Percentiles rank a stretch among this genome's conserved stretches.
Evolutionary conservation across 2,113 vertebrate genomes (phyloP).

Genomic region (Lampris megalopsis): DNA sequence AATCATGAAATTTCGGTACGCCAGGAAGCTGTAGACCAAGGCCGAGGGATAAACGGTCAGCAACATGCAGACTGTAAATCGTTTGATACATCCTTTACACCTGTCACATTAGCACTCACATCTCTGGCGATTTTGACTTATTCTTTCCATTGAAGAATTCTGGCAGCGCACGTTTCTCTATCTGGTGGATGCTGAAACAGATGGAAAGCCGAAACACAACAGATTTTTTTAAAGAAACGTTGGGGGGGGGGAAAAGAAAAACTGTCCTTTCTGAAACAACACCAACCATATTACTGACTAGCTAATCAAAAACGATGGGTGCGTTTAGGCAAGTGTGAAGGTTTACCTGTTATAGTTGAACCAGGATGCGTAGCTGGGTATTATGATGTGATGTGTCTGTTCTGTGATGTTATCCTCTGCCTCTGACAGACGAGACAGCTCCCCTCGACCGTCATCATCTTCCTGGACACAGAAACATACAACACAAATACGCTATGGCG

Average conservation of each 20-base stretch:
- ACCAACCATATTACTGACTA: neutral
- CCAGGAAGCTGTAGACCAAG: slow-evolving; percentile 87
- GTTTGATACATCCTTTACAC: rapidly evolving
- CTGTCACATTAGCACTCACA: slow-evolving; percentile 84
- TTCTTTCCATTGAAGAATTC: slow-evolving; percentile 99
- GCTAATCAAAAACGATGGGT: too few species aligned
- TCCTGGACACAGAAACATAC: slow-evolving; percentile 80
- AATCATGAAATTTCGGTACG: slow-evolving; percentile 98
- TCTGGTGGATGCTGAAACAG: slow-evolving; percentile 89
- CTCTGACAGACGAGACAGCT: slow-evolving; percentile 88
- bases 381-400: slow-evolving; percentile 97
- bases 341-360: slow-evolving; percentile 97
- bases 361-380: slow-evolving; percentile 97
- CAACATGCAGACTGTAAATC: neutral
- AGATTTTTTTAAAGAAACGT: neutral
- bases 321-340: neutral
- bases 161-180: slow-evolving; percentile 93
- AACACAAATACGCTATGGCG: neutral
- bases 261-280: neutral
- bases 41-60: neutral
- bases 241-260: neutral
- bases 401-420: slow-evolving; percentile 94
- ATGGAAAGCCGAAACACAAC: neutral
- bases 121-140: slow-evolving; percentile 98
- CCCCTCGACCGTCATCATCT: slow-evolving; percentile 90